These are phyloP conservation scores for Diadophis punctatus DNA, from an alignment of 2,113 vertebrate genomes.

Conservation along the genomic window DNA sequence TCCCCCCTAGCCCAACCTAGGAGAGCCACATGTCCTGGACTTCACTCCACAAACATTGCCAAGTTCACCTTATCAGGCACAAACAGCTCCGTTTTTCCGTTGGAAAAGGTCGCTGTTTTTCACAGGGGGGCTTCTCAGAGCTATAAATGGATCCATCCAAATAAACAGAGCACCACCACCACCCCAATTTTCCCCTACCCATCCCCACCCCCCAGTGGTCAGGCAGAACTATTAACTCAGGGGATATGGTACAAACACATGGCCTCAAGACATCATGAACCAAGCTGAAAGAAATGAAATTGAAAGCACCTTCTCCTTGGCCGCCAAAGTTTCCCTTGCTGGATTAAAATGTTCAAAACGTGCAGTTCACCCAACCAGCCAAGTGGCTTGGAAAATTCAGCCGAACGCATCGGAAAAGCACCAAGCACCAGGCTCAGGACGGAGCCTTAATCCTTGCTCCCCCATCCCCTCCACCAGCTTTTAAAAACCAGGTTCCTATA, in stretches of 20 bases:
- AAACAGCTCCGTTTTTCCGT: too few species aligned
- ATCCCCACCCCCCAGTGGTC: too few species aligned
- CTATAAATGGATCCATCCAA: too few species aligned
- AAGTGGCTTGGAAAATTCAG: not conserved
- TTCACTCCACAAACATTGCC: not conserved
- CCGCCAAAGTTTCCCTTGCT: not conserved
- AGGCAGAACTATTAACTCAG: not conserved
- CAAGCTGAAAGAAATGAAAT: not conserved
- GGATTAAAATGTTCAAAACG: not conserved
- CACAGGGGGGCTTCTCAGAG: not conserved
- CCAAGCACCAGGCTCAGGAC: too few species aligned
- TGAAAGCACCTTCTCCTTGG: not conserved
- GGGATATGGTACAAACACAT: not conserved
- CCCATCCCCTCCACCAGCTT: accelerated
- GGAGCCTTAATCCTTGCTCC: not conserved
- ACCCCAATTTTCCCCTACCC: too few species aligned
- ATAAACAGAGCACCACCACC: not conserved
- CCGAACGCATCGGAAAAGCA: not conserved
- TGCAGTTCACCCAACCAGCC: not conserved
- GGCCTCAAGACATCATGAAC: not conserved
- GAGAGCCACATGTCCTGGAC: not conserved
- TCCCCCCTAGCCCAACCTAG: not conserved
- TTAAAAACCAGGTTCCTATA: not conserved
- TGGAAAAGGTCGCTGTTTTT: not conserved
- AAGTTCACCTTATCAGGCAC: not conserved